phyloP scores from a whole-genome alignment of 2,888 invertebrate genomes.

The Patella depressa region DNA sequence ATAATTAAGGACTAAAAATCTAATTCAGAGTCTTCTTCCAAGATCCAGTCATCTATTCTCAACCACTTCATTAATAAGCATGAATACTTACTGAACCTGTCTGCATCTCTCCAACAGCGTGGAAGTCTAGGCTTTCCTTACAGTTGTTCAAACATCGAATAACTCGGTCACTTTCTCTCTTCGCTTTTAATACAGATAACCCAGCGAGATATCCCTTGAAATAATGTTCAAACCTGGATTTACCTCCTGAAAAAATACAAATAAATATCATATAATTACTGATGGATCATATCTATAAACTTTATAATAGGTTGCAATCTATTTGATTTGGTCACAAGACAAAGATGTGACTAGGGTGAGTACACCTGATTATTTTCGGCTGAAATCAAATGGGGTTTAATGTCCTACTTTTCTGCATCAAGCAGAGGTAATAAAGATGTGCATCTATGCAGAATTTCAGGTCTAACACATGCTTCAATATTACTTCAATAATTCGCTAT shows the following conservation, averaged over 20 bases:
- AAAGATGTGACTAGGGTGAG: neutral
- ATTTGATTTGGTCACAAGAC: neutral
- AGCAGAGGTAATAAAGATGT: no score
- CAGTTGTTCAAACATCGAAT: conserved; percentile 69
- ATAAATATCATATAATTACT: neutral
- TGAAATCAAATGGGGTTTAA: no score
- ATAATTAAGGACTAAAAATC: no score
- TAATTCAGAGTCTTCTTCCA: no score
- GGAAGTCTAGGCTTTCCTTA: conserved; percentile 71
- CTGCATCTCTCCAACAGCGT: conserved; percentile 84
- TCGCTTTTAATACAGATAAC: conserved; percentile 79
- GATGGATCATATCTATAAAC: no score
- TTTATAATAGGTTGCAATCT: neutral
- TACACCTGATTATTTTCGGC: no score
- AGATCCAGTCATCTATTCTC: no score
- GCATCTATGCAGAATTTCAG: no score
- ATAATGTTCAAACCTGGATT: conserved; percentile 90
- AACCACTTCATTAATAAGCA: no score
- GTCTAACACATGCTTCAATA: no score
- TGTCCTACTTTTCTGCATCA: no score
- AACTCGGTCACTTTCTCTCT: conserved; percentile 66
- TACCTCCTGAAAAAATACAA: conserved; percentile 78
- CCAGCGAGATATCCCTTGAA: conserved; percentile 91
- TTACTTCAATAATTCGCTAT: no score
- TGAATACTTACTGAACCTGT: conserved; percentile 78